Base-by-base conservation (phyloP, 2,888 invertebrate species). In the Diarsia brunnea region DNA sequence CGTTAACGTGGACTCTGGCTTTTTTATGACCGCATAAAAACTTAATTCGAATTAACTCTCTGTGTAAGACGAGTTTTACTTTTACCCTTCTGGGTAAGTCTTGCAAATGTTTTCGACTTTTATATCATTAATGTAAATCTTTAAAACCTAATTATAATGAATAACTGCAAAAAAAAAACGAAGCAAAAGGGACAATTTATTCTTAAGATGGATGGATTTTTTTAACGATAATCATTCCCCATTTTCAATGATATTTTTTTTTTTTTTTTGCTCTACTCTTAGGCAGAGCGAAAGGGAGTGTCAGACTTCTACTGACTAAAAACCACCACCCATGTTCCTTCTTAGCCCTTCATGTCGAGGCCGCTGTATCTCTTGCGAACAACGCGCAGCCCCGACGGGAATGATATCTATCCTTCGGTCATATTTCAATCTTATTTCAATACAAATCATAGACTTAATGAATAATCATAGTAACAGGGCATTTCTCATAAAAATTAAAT, bases 21-120 rank as follows among this genome's bases (percentile, higher is more conserved):
- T 91, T 89, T 91, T 94, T 93, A 93, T 93, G 90, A 89, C 90
- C 89, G 80, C 84, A 85, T 88, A 88, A 88, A 94, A 91, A 94
- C 92, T 95, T 95, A 94, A 95, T 95, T 94, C 91, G 91, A 93
- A 94, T 94, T 95, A 93, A 92, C 92, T 94, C 94, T 71, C 75
- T 72, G 78, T 83, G 77, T 88, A 79, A 69, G 74, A 73, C 73
- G 66, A 79, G 74, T 70, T 82, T 75, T 83, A 75, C 79, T 81
- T 75, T 71, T 79, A 85, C 87, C 85, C 87, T 88, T 87, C 77
- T 77, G 61, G 68, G 78, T 31, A 72, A 77, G 69, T 58, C 76
- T 86, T 77, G 69, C 31, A 66, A 82, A 81, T 78, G 68, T 74
- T 73, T 86, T 66, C 71, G 58, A 72, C 70, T 82, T 76, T 81